Percentiles rank a stretch among this genome's conserved stretches.
Conservation (phyloP, 2,797 vertebrate species). For the Simalia tracyae region DNA sequence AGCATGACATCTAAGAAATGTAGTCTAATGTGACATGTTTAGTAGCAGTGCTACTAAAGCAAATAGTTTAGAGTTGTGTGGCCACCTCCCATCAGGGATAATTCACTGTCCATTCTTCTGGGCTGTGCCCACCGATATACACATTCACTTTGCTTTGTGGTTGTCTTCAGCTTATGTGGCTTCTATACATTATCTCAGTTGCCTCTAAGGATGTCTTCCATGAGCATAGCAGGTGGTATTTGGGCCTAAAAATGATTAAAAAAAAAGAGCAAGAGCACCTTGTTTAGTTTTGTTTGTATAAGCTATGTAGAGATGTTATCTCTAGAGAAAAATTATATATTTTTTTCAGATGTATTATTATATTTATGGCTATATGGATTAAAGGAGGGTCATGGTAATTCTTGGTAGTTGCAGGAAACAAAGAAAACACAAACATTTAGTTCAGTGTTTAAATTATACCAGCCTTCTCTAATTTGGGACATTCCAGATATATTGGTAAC, state of each 20-base stretch:
- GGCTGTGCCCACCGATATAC: background rate
- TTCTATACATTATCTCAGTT: constrained; percentile 9
- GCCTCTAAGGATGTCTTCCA: background rate
- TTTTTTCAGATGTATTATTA: constrained; percentile 61
- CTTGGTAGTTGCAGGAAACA: constrained; percentile 38
- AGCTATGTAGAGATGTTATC: constrained; percentile 57
- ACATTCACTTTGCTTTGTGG: constrained; percentile 4
- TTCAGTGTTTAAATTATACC: background rate
- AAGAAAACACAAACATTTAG: constrained; percentile 48
- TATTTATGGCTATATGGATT: constrained; percentile 62
- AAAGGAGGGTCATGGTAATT: constrained; percentile 51
- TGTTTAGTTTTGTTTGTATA: constrained; percentile 51
- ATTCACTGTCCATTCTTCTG: constrained; percentile 28
- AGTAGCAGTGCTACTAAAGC: constrained; percentile 47
- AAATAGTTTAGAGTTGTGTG: constrained; percentile 25
- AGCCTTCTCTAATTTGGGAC: background rate
- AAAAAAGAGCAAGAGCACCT: constrained; percentile 37
- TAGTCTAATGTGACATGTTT: constrained; percentile 44
- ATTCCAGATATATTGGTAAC: background rate
- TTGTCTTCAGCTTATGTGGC: background rate
- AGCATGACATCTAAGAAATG: constrained; percentile 46
- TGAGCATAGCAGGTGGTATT: constrained; percentile 53
- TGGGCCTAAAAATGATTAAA: constrained; percentile 56
- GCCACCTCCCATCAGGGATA: constrained; percentile 29
- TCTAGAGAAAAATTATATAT: constrained; percentile 62